Percentiles rank a stretch among this genome's conserved stretches.
Conservation (phyloP, 2,797 vertebrate genomes). For the Pangasius macronema region DNA sequence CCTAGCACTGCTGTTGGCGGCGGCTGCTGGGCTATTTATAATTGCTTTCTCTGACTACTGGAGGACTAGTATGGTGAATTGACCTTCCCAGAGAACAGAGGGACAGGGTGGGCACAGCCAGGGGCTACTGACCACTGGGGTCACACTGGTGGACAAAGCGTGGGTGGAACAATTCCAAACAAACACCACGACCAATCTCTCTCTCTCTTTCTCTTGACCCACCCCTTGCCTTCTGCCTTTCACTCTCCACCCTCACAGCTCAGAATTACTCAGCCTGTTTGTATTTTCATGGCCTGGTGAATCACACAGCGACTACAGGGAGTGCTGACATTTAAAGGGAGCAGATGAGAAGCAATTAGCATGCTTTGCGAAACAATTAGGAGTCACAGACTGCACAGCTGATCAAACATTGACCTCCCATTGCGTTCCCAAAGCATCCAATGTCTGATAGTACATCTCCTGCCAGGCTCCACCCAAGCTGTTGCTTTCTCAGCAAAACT, state of each 20-base stretch:
- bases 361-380: conserved; percentile 68
- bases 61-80: conserved; percentile 37
- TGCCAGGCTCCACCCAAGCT: conserved; percentile 36
- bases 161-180: conserved; percentile 47
- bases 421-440: conserved; percentile 43
- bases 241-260: conserved; percentile 28
- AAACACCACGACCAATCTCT: conserved; percentile 38
- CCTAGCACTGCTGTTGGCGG: conserved; percentile 45
- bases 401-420: conserved; percentile 53
- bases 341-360: conserved; percentile 68
- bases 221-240: conserved; percentile 17
- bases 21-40: conserved; percentile 54
- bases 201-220: conserved; percentile 18
- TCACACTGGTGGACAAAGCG: conserved; percentile 41
- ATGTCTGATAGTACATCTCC: conserved; percentile 37
- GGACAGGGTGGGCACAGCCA: conserved; percentile 40
- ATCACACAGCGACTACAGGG: conserved; percentile 57
- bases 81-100: conserved; percentile 59
- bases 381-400: conserved; percentile 60
- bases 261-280: conserved; percentile 56
- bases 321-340: conserved; percentile 68
- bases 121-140: conserved; percentile 43
- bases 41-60: conserved; percentile 54
- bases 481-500: conserved; percentile 50
- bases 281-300: conserved; percentile 60